phyloP scores from a whole-genome alignment of 1,140 invertebrate species.

The Zaprionus gabonicus region DNA sequence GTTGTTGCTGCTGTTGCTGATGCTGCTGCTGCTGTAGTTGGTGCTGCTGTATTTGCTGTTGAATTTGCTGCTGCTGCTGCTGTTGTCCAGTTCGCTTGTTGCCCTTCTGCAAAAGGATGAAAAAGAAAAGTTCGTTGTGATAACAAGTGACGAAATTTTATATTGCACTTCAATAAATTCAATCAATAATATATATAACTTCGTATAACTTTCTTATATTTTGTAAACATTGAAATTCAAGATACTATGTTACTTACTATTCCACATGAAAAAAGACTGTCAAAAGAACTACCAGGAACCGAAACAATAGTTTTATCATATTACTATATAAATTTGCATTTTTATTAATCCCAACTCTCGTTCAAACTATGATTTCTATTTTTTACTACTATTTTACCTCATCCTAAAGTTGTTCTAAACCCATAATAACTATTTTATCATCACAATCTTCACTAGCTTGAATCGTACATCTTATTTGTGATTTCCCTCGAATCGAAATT shows the following conservation, averaged over 20 bases:
- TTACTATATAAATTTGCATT: not conserved
- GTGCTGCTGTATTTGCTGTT: slow-evolving; percentile 45
- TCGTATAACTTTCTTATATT: no score
- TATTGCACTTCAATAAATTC: no score
- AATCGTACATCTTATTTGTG: not conserved
- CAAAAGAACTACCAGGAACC: no score
- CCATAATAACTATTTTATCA: no score
- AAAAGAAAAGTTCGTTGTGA: not conserved
- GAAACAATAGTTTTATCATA: not conserved
- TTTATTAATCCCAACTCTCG: not conserved
- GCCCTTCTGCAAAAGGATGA: slow-evolving; percentile 67
- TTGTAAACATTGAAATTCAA: no score
- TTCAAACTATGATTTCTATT: not conserved
- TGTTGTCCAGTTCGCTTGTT: slow-evolving; percentile 72
- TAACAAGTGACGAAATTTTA: no score
- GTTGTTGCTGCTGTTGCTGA: slow-evolving; percentile 16
- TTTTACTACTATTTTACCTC: not conserved
- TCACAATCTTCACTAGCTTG: not conserved
- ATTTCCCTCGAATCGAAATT: not conserved
- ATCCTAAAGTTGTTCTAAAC: not conserved
- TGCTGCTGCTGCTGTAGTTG: slow-evolving; percentile 46
- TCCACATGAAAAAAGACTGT: no score
- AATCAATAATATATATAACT: no score
- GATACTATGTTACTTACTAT: no score
- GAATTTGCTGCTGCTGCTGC: slow-evolving; percentile 58